Conservation (phyloP, 2,113 vertebrate genomes). For the Procavia capensis region DNA sequence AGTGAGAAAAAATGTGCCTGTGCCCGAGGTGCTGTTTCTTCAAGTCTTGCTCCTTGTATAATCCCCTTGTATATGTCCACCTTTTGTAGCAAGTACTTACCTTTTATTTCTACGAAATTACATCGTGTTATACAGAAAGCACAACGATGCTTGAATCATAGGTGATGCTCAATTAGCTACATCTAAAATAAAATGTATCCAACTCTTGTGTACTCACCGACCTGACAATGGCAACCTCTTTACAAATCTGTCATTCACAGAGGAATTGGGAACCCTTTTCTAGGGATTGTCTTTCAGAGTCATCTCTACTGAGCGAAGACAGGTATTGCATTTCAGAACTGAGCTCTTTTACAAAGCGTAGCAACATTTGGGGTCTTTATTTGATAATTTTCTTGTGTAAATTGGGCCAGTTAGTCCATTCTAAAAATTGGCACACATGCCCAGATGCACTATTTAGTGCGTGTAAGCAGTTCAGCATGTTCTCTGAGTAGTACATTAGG, state of each 20-base stretch:
- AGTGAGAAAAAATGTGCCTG: not conserved
- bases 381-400: not conserved
- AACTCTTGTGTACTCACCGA: accelerated
- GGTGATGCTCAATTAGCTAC: not conserved
- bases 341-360: not conserved
- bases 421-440: not conserved
- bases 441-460: not conserved
- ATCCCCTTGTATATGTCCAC: not conserved
- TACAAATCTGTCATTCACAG: not conserved
- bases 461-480: not conserved
- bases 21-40: not conserved
- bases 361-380: not conserved
- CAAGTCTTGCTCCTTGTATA: not conserved
- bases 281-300: not conserved
- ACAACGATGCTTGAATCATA: not conserved
- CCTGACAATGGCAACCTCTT: no score
- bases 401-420: not conserved
- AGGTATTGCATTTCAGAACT: not conserved
- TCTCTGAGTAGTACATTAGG: not conserved
- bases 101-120: not conserved
- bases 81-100: not conserved
- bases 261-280: not conserved
- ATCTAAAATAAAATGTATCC: not conserved
- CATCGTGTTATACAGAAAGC: not conserved
- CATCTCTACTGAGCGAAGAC: not conserved